Evolutionary conservation across 2,888 invertebrate genomes (phyloP).

Genomic region (Melangyna quadrimaculata): DNA sequence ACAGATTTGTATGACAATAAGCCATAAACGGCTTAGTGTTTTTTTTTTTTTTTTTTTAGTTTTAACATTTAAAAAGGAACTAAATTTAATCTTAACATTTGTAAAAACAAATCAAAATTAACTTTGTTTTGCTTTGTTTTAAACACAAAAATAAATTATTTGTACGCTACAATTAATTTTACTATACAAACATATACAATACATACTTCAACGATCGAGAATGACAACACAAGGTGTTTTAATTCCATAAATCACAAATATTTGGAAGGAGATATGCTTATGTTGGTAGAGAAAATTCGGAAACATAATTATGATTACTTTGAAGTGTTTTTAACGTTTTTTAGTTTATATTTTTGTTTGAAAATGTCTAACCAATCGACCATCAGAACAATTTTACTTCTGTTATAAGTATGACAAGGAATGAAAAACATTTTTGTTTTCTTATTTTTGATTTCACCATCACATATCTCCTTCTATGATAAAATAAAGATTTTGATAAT

Average conservation of each 20-base stretch:
- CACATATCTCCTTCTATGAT: neutral
- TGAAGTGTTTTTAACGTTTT: neutral
- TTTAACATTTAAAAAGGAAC: constrained; percentile 63
- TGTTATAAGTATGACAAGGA: neutral
- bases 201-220: constrained; percentile 15
- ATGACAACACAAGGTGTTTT: neutral
- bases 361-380: neutral
- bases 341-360: neutral
- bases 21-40: constrained; percentile 41
- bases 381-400: neutral
- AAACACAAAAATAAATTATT: constrained; percentile 39
- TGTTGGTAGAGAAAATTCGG: neutral
- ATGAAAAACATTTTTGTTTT: neutral
- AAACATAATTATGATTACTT: neutral
- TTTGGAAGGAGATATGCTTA: constrained; percentile 7
- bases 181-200: too few relatives aligned
- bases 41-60: too few relatives aligned
- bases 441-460: neutral
- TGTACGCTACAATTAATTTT: constrained; percentile 51
- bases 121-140: constrained; percentile 12
- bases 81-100: constrained; percentile 21
- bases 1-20: constrained; percentile 45
- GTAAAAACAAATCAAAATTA: constrained; percentile 13
- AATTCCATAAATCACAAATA: constrained; percentile 12
- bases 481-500: neutral